Evolutionary conservation across 2,888 invertebrate species (phyloP), one percentile per base, ranked within the genome.

Genomic region (Isoperla grammatica): DNA sequence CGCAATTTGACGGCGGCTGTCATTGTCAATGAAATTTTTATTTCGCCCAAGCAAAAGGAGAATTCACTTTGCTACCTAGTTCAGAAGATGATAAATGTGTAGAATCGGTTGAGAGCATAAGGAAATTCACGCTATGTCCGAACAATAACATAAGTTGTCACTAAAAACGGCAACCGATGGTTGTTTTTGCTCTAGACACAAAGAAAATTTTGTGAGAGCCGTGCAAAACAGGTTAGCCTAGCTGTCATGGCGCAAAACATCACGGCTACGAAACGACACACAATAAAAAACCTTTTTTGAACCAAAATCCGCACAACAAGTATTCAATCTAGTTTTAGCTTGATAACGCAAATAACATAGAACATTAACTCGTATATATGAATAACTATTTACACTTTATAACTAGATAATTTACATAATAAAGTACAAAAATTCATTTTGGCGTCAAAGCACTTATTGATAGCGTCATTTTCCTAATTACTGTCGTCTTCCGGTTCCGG

Each of bases 201-300:
- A 53, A 53, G 53, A 53, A 53, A 53, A 39, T 53, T 29, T 15
- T 29, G 15, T 20, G 17, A 37, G 15, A 37, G n/a, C 53, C 53
- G 17, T 53, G 35, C 23, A 29, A 39, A 53, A 53, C 45, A 45
- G 13, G 20, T 53, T 53, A 22, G 22, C 22, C 20, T 20, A 37
- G 53, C 37, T 53, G 53, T 53, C 53, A 53, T 53, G 53, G 53
- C 37, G 53, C 40, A 53, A 53, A 39, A 37, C 37, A 11, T 37
- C 39, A 12, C 15, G 39, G 39, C 53, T 53, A 15, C 53, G 12
- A 15, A 53, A 53, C 15, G 37, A 46, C 46, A 46, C 46, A 46
- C 53, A 53, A 37, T 37, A 53, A 53, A n/a, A 4, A 17, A n/a
- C 20, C 15, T 53, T 19, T 17, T 39, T 39, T 35, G 37, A 39